Evolutionary conservation across 2,113 vertebrate genomes (phyloP).

Genomic region (Crotalus helleri): DNA sequence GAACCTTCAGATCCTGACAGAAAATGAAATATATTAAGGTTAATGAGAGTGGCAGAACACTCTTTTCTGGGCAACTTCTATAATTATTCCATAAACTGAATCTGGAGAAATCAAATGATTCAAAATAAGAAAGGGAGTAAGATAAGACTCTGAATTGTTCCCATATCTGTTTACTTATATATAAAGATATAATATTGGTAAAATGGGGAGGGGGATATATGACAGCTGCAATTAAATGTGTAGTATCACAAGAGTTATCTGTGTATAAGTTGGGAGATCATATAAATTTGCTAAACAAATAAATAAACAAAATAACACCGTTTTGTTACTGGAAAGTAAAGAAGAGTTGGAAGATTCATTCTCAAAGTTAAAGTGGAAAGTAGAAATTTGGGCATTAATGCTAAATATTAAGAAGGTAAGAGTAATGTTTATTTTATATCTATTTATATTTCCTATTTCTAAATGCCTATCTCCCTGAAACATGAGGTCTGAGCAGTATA

Average conservation of each 20-base stretch:
- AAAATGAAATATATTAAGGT: not conserved
- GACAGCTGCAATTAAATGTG: not conserved
- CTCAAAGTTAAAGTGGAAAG: not conserved
- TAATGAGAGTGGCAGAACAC: not conserved
- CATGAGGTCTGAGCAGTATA: not conserved
- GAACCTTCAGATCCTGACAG: not conserved
- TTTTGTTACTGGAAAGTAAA: not conserved
- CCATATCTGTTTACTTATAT: not conserved
- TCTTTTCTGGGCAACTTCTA: not conserved
- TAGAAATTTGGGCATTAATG: not conserved
- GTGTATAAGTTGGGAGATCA: not conserved
- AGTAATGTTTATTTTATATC: not conserved
- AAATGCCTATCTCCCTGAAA: not conserved
- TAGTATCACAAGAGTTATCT: too few relatives aligned
- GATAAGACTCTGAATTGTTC: not conserved
- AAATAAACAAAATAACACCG: not conserved
- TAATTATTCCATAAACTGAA: not conserved
- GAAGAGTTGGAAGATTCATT: not conserved
- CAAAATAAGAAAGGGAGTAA: not conserved
- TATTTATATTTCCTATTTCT: not conserved
- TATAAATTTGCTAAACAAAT: not conserved
- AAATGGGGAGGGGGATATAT: not conserved
- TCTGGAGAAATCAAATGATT: not conserved
- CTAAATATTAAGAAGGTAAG: not conserved
- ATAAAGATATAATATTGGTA: not conserved